Conservation (phyloP, 2,113 vertebrate genomes). For the Anoplopoma fimbria region DNA sequence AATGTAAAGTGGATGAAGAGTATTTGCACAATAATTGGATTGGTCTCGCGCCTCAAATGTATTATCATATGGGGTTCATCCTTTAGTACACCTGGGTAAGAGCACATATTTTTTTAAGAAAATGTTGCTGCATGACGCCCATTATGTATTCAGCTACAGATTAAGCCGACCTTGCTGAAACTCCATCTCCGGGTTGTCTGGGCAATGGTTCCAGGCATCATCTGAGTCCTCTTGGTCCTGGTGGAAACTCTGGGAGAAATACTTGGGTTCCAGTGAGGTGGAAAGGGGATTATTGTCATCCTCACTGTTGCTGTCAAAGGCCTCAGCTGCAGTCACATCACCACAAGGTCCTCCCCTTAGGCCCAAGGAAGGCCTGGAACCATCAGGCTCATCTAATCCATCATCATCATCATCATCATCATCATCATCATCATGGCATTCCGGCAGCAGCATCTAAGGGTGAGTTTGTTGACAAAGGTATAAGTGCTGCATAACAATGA, state of each 20-base stretch:
- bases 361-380: constrained; percentile 53
- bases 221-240: constrained; percentile 72
- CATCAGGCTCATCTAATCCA: constrained; percentile 59
- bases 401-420: constrained; percentile 52
- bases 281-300: constrained; percentile 60
- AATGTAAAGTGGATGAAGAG: constrained; percentile 79
- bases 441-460: constrained; percentile 49
- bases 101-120: background rate
- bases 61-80: background rate
- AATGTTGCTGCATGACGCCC: background rate
- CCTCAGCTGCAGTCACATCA: constrained; percentile 49
- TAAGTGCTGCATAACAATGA: background rate
- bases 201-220: constrained; percentile 75
- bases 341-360: constrained; percentile 71
- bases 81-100: background rate
- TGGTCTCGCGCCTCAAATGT: background rate
- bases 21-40: background rate
- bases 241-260: constrained; percentile 84
- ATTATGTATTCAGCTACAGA: background rate
- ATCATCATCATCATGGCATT: constrained; percentile 33
- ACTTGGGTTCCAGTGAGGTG: constrained; percentile 81
- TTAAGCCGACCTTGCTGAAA: constrained; percentile 76
- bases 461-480: background rate
- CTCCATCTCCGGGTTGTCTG: constrained; percentile 68
- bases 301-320: constrained; percentile 51